Evolutionary conservation across 2,888 invertebrate genomes (phyloP).

Genomic region (Campopleginae sp.): DNA sequence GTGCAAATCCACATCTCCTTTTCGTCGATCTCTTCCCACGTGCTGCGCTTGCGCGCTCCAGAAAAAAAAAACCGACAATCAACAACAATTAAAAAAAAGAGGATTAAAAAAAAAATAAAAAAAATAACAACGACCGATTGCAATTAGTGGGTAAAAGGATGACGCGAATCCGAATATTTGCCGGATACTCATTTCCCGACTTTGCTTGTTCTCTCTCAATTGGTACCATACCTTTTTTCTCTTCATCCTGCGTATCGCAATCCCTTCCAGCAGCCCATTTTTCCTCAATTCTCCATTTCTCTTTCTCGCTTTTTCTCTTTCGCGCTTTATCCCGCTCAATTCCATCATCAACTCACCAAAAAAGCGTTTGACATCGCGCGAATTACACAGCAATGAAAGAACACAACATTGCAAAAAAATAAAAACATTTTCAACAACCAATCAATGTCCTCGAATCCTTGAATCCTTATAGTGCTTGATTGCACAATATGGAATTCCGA

Average conservation of each 20-base stretch:
- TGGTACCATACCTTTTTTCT: slow-evolving; percentile 37
- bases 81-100: slow-evolving; percentile 46
- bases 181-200: slow-evolving; percentile 80
- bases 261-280: slow-evolving; percentile 47
- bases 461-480: background rate
- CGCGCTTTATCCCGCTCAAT: slow-evolving; percentile 22
- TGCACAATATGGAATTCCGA: slow-evolving; percentile 7
- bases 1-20: slow-evolving; percentile 26
- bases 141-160: slow-evolving; percentile 63
- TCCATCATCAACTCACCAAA: slow-evolving; percentile 45
- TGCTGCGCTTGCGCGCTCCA: background rate
- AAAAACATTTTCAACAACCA: background rate
- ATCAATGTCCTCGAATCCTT: background rate
- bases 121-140: slow-evolving; percentile 56
- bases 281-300: background rate
- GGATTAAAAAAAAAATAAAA: slow-evolving; percentile 27
- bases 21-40: background rate
- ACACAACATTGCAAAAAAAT: background rate
- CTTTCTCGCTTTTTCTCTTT: slow-evolving; percentile 8
- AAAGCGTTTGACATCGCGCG: slow-evolving; percentile 53
- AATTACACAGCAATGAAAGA: slow-evolving; percentile 46
- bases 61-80: slow-evolving; percentile 24
- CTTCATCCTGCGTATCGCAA: slow-evolving; percentile 21
- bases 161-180: slow-evolving; percentile 74
- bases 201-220: slow-evolving; percentile 55